Evolutionary conservation across 2,888 invertebrate genomes (phyloP).

Genomic region (Lymantria monacha): DNA sequence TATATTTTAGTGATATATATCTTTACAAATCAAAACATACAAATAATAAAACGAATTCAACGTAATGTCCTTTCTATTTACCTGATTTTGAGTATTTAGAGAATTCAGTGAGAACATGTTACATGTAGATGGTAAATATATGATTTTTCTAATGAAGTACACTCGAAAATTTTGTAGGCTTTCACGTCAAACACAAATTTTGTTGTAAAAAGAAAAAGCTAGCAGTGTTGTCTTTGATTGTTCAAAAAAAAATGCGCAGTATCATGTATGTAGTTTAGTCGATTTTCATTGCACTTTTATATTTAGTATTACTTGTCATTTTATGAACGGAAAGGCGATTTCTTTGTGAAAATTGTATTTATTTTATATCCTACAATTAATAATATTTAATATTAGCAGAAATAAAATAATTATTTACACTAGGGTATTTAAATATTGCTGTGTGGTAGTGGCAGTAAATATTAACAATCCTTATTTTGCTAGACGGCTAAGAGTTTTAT

Average conservation of each 20-base stretch:
- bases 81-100: slow-evolving; percentile 79
- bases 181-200: slow-evolving; percentile 73
- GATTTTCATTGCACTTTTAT: background rate
- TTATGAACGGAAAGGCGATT: too few species aligned
- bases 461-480: too few species aligned
- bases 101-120: slow-evolving; percentile 82
- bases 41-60: background rate
- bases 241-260: background rate
- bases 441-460: too few species aligned
- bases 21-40: slow-evolving; percentile 14
- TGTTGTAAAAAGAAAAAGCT: slow-evolving; percentile 43
- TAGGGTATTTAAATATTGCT: too few species aligned
- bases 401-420: too few species aligned
- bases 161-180: slow-evolving; percentile 81
- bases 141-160: slow-evolving; percentile 68
- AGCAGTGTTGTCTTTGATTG: slow-evolving; percentile 43
- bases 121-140: slow-evolving; percentile 70
- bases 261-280: background rate
- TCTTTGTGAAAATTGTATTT: too few species aligned
- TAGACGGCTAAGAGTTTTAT: too few species aligned
- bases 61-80: slow-evolving; percentile 29
- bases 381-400: too few species aligned
- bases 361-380: too few species aligned
- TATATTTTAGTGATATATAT: slow-evolving; percentile 59
- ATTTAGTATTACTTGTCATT: too few species aligned